A percentile compares a stretch with the other conserved stretches of the same genome.
Conservation (phyloP, 1,140 invertebrate species). For the Matsumurasca onukii region DNA sequence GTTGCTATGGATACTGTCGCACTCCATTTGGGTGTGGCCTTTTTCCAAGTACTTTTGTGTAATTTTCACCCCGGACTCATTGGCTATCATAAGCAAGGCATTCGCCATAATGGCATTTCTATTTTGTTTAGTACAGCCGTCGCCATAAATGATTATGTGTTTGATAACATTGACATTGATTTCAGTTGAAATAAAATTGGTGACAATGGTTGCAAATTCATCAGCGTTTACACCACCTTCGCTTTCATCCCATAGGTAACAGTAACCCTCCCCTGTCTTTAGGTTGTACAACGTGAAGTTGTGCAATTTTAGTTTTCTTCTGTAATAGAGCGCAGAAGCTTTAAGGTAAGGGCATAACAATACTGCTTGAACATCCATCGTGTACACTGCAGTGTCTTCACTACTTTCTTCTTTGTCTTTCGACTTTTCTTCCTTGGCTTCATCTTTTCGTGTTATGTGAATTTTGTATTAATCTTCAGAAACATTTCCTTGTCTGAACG, state of each 20-base stretch:
- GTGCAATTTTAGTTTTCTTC: slow-evolving; percentile 23
- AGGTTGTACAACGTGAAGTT: slow-evolving; percentile 21
- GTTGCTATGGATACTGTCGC: background rate
- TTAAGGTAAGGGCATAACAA: slow-evolving; percentile 17
- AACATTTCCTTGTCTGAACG: background rate
- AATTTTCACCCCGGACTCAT: background rate
- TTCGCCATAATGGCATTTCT: background rate
- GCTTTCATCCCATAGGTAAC: slow-evolving; percentile 26
- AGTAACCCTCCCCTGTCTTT: slow-evolving; percentile 7
- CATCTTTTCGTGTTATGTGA: background rate
- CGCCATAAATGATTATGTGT: slow-evolving; percentile 38
- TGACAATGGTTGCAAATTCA: slow-evolving; percentile 38
- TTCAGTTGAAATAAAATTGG: slow-evolving; percentile 29
- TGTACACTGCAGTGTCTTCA: slow-evolving; percentile 6
- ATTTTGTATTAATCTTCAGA: slow-evolving; percentile 1
- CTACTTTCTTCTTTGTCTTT: slow-evolving; percentile 16
- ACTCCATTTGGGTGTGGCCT: slow-evolving; percentile 6
- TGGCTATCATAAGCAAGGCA: background rate
- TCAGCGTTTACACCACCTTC: slow-evolving; percentile 16
- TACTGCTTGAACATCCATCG: slow-evolving; percentile 28
- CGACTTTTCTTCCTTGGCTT: slow-evolving; percentile 8
- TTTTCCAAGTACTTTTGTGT: background rate
- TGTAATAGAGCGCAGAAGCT: slow-evolving; percentile 28
- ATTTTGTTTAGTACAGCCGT: background rate
- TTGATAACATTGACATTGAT: slow-evolving; percentile 4